Base-by-base conservation (phyloP, 2,888 invertebrate species). In the Cylindroiulus punctatus region DNA sequence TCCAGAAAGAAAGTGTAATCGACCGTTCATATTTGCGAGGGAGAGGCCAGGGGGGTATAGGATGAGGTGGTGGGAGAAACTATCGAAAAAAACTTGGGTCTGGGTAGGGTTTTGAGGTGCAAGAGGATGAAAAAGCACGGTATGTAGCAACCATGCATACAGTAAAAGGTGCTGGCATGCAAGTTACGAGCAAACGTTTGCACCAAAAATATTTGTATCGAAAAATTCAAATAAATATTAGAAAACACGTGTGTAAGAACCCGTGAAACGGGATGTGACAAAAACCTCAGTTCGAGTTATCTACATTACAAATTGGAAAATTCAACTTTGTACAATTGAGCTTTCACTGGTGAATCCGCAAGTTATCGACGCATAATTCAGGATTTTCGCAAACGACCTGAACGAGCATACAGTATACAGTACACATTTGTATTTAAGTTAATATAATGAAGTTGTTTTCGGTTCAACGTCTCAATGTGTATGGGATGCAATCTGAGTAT, bases 1-100 rank as follows among this genome's bases (percentile, higher is more conserved):
- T 76, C 30, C 76, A 76, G 76, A 76, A 76, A 76, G 76, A 76
- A 76, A 76, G 76, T 76, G 76, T 76, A 76, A 76, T 76, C 76
- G 76, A 76, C 76, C 76, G 76, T 30, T 76, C 30, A 30, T 76
- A 76, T 76, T 76, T 76, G 76, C 30, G 3, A 76, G 76, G 76
- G 76, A 76, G 30, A 76, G 76, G 76, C 26, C 7, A 40, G 14
- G 22, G 65, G 65, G 65, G 65, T n/a, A 22, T 8, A 22, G 22
- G 22, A 44, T 44, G 44, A 44, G 44, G 17, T 14, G 44, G 17
- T 4, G 44, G 8, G 19, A n/a, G 52, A 30, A 22, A 26, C 26
- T 76, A 14, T 76, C 14, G 0, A 26, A 30, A 76, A 65, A 76
- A 76, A 76, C 76, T 76, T 76, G 30, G 26, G 65, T 22, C 22